phyloP scores from a whole-genome alignment of 2,113 vertebrate species.

The Cyprinodon variegatus region DNA sequence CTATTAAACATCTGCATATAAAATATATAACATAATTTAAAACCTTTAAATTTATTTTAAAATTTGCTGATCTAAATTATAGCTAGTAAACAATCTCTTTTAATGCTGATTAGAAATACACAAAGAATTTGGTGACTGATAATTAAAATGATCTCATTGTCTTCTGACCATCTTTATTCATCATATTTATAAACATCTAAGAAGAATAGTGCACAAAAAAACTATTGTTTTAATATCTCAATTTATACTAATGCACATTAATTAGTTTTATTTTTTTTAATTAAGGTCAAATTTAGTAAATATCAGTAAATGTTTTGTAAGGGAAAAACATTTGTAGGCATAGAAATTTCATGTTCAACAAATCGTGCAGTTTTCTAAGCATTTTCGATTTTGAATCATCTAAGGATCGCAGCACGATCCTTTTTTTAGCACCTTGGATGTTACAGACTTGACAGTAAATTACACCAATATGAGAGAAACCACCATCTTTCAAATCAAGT shows the following conservation, averaged over 20 bases:
- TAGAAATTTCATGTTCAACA: neutral
- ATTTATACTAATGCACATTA: neutral
- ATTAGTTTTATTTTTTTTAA: neutral
- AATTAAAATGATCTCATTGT: neutral
- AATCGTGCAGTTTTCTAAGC: neutral
- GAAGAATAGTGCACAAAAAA: too few relatives aligned
- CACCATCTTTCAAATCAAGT: neutral
- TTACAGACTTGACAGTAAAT: neutral
- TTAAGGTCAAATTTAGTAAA: neutral
- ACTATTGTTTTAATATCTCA: neutral
- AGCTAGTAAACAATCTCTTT: neutral
- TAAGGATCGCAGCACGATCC: neutral
- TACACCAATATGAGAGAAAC: constrained; percentile 10
- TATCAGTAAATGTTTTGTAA: neutral
- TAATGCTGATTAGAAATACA: neutral
- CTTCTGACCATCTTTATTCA: neutral
- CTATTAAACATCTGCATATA: neutral
- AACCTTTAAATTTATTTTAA: neutral
- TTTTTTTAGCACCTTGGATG: neutral
- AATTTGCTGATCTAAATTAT: neutral
- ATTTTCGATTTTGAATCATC: neutral
- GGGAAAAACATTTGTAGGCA: neutral
- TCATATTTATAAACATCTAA: too few relatives aligned
- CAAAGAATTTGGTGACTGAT: neutral
- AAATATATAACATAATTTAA: neutral